phyloP scores from a whole-genome alignment of 2,888 invertebrate species.

The Xestia rhomboidea region DNA sequence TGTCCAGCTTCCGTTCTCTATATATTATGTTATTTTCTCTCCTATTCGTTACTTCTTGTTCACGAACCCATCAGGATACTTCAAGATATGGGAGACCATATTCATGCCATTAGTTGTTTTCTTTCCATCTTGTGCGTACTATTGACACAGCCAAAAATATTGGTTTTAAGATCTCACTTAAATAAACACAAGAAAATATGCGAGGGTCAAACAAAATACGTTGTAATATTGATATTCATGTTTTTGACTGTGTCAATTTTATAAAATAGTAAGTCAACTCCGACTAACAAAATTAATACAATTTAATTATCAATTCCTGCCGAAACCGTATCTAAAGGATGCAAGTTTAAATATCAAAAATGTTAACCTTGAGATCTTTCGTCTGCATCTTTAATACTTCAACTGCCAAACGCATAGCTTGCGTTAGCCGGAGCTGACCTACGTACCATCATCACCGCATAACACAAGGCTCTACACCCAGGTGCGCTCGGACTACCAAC shows the following conservation, averaged over 20 bases:
- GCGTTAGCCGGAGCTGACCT: constrained; percentile 65
- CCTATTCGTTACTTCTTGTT: constrained; percentile 54
- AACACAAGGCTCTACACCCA: constrained; percentile 68
- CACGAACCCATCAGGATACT: constrained; percentile 70
- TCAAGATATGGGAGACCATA: constrained; percentile 75
- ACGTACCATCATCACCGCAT: not conserved
- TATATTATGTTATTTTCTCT: constrained; percentile 57
- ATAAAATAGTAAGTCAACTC: constrained; percentile 60
- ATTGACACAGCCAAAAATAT: constrained; percentile 54
- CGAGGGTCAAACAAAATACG: not conserved
- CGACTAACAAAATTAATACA: constrained; percentile 55
- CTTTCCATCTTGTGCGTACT: constrained; percentile 50
- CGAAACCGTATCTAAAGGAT: not conserved
- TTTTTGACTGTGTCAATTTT: constrained; percentile 57
- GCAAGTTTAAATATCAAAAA: not conserved
- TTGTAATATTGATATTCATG: not conserved
- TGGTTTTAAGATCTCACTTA: not conserved
- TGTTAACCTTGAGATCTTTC: not conserved
- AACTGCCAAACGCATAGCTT: not conserved
- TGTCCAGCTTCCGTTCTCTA: constrained; percentile 64
- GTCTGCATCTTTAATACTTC: not conserved
- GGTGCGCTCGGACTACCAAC: constrained; percentile 94
- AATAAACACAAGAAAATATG: not conserved
- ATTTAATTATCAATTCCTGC: not conserved
- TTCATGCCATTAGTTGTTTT: constrained; percentile 76